phyloP scores from a whole-genome alignment of 2,113 vertebrate genomes.

The Chionomys nivalis region DNA sequence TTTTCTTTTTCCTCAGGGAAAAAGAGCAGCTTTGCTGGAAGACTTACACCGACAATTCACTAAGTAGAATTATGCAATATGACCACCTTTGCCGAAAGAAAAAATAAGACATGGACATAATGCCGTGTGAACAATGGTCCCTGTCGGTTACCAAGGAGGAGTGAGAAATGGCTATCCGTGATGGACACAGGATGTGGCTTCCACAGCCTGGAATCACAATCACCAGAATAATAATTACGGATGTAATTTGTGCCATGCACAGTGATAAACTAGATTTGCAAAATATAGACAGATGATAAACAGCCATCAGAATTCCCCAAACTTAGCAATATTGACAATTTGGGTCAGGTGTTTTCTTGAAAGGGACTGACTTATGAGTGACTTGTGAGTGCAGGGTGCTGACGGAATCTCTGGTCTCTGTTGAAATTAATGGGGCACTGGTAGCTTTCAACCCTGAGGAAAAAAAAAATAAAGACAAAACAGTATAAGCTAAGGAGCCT shows the following conservation, averaged over 20 bases:
- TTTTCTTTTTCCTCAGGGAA: neutral
- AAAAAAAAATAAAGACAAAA: neutral
- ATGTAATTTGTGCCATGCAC: neutral
- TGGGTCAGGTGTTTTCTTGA: neutral
- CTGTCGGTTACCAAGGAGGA: neutral
- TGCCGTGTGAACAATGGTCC: neutral
- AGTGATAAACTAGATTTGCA: neutral
- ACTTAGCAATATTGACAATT: neutral
- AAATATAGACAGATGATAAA: neutral
- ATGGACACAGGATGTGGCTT: neutral
- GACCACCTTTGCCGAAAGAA: neutral
- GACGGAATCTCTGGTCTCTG: neutral
- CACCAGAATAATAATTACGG: neutral
- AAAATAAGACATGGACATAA: neutral
- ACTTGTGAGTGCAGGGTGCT: neutral
- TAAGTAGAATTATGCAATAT: neutral
- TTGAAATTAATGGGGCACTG: neutral
- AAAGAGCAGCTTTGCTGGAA: neutral
- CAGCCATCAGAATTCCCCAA: neutral
- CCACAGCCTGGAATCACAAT: neutral
- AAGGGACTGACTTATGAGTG: too few relatives aligned
- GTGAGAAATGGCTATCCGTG: neutral
- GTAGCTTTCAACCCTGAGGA: neutral
- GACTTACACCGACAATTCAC: neutral
- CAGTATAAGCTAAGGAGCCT: neutral